Conservation (phyloP, 2,797 vertebrate genomes). For the Spea hammondii region DNA sequence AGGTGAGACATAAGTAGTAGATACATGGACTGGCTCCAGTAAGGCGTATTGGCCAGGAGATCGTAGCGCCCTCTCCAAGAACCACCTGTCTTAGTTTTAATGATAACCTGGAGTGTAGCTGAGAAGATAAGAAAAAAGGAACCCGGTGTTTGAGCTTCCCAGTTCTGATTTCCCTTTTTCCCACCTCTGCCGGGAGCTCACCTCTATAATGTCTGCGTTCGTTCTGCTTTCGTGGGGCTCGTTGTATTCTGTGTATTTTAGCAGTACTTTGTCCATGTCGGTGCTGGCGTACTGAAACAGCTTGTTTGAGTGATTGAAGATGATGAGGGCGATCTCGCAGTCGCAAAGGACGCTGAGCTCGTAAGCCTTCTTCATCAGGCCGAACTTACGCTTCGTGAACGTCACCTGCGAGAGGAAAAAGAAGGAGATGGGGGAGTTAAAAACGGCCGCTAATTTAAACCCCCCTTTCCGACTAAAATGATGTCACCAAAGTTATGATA, state of each 20-base stretch:
- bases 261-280: constrained; percentile 90
- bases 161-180: background rate
- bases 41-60: too few species aligned
- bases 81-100: too few species aligned
- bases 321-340: constrained; percentile 97
- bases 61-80: too few species aligned
- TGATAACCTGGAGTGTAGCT: background rate
- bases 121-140: too few species aligned
- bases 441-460: too few species aligned
- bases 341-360: constrained; percentile 88
- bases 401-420: constrained; percentile 75
- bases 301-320: constrained; percentile 99
- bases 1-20: too few species aligned
- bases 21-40: too few species aligned
- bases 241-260: constrained; percentile 93
- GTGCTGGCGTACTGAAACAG: constrained; percentile 94
- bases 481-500: too few species aligned
- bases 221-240: constrained; percentile 95
- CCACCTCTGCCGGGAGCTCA: constrained; percentile 54
- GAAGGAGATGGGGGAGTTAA: background rate
- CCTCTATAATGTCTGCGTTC: constrained; percentile 94
- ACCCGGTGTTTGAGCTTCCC: too few species aligned
- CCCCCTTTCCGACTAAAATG: too few species aligned
- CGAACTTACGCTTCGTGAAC: constrained; percentile 93
- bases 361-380: constrained; percentile 86